Base-by-base conservation (phyloP, 2,113 vertebrate species). In the Semnopithecus entellus region DNA sequence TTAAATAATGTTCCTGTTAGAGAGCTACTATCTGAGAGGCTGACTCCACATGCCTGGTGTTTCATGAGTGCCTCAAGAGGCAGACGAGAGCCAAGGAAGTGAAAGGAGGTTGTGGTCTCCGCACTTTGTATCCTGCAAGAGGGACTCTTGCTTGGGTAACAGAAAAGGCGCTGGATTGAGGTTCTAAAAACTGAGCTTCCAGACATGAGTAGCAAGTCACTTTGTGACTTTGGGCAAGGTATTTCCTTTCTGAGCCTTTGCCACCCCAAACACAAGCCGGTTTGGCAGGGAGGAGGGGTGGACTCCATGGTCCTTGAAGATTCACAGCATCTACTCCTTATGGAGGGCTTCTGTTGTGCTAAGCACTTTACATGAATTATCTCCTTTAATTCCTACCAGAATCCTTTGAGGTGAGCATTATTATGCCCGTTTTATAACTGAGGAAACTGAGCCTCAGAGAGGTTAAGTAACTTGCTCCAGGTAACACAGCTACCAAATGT, bases 1-100 rank as follows among this genome's bases (percentile, higher is more conserved):
- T 70, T 92, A 94, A 97, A 57, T 57, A n/a, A 86, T 38, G 32
- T 70, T 55, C 50, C 80, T 32, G 45, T 68, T 81, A 64, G 76
- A 83, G 16, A 80, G 32, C 18, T 45, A 2, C 48, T 16, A 6
- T 27, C 55, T 50, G 75, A 48, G 30, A 87, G 12, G 52, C 52
- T 43, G 70, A 14, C 27, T 32, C 11, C 38, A 11, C 27, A 1
- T 23, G 25, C 20, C 23, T 40, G 1, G 9, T 23, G 35, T 92
- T 90, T 97, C 55, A 45, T 48, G 23, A 82, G 59, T 11, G 6
- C 0, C 82, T 45, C 55, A 52, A 61, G 68, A 75, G 55, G 50
- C 6, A 35, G 88, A 48, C 43, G 20, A 61, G 64, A n/a, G n/a
- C 22, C 43, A 30, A 78, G 35, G 35, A 57, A 64, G 23, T 10